These are phyloP conservation scores for Xestia sexstrigata DNA, from an alignment of 2,888 invertebrate species.

Conservation along the genomic window DNA sequence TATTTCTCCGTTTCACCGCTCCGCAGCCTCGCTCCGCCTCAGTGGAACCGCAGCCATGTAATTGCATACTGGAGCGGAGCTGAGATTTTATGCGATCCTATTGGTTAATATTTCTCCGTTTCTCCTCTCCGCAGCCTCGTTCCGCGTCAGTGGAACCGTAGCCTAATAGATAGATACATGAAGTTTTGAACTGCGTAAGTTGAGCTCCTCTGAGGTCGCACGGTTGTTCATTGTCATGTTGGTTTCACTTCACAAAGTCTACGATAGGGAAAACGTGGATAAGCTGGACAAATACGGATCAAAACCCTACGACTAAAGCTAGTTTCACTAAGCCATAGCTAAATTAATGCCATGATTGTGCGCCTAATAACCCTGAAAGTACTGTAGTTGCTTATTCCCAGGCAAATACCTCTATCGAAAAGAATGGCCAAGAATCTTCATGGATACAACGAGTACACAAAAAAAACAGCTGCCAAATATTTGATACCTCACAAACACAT, in stretches of 20 bases:
- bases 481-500: constrained; percentile 1
- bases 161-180: neutral
- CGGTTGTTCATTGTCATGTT: neutral
- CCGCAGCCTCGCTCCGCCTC: too few relatives aligned
- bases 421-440: neutral
- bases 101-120: too few relatives aligned
- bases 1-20: too few relatives aligned
- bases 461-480: constrained; percentile 27
- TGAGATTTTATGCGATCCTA: too few relatives aligned
- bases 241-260: too few relatives aligned
- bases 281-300: neutral
- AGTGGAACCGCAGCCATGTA: too few relatives aligned
- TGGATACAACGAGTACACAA: neutral
- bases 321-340: too few relatives aligned
- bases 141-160: too few relatives aligned
- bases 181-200: neutral
- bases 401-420: too few relatives aligned
- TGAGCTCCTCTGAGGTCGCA: neutral
- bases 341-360: too few relatives aligned
- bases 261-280: neutral
- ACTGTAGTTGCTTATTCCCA: neutral
- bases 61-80: too few relatives aligned
- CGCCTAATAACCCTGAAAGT: neutral
- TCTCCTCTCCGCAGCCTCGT: too few relatives aligned
- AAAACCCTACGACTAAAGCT: neutral